Percentiles rank a stretch among this genome's conserved stretches.
Conservation (phyloP, 2,113 vertebrate genomes). For the Gyps fulvus region DNA sequence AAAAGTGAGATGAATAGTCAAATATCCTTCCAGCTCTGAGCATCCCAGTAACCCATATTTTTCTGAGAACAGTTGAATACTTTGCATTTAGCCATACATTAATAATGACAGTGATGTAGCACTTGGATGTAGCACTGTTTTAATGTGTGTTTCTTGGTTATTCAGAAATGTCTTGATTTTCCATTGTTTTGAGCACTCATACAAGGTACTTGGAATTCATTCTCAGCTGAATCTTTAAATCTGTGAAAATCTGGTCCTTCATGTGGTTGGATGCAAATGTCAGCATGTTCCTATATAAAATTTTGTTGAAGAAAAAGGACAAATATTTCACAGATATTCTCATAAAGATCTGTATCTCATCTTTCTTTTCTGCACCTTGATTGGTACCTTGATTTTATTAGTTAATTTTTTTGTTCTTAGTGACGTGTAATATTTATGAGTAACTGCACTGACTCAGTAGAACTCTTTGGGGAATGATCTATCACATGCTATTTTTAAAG, state of each 20-base stretch:
- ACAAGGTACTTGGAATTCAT: not conserved
- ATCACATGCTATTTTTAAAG: not conserved
- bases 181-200: not conserved
- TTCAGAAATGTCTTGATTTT: not conserved
- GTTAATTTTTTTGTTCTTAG: not conserved
- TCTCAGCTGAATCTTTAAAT: not conserved
- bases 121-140: not conserved
- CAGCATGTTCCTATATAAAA: not conserved
- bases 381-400: not conserved
- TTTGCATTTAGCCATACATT: not conserved
- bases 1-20: not conserved
- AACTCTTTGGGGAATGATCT: not conserved
- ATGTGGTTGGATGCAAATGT: not conserved
- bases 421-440: not conserved
- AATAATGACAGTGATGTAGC: not conserved
- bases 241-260: not conserved
- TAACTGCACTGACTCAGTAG: not conserved
- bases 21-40: not conserved
- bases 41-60: not conserved
- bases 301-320: not conserved
- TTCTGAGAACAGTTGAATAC: not conserved
- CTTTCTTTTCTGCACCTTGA: not conserved
- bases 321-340: not conserved
- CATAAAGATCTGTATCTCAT: not conserved
- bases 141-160: not conserved